Evolutionary conservation across 2,113 vertebrate genomes (phyloP), one percentile per base, ranked within the genome.

Genomic region (Piaya cayana): DNA sequence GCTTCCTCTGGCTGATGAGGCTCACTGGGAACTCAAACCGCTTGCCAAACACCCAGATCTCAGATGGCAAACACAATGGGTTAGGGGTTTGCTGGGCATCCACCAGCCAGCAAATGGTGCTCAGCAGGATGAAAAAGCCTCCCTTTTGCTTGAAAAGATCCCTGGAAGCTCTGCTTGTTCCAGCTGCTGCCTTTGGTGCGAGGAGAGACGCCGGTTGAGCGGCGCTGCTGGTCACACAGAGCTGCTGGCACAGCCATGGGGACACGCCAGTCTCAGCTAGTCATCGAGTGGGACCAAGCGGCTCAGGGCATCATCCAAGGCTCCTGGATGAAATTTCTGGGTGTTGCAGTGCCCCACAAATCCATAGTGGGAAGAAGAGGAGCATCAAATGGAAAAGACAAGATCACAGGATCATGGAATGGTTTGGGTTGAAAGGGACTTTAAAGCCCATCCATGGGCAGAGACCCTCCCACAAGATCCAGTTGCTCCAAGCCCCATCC

Each of bases 191-290:
- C 39, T 43, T 18, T 37, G 43, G 0, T 0, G 39, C 3, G 4
- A 36, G 55, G 55, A 42, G 50, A 14, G 37, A 20, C 1, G 17
- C 17, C 0, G 0, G 52, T 69, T 30, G 42, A 87, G 77, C 11
- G 3, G 15, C 1, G 2, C 80, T 70, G 47, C 32, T 0, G 2
- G 80, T 53, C 53, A 64, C 43, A 18, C 0, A 0, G 59, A 42
- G 70, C 88, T 82, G 74, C 86, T 30, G 25, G n/a, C 13, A 34
- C 67, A 80, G 80, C 68, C 1, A 0, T 16, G 59, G 59, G 67
- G n/a, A 78, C 0, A 0, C 49, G 59, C 36, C 56, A 4, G 2
- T 50, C 55, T 58, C 53, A 55, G 34, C 27, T 0, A 0, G 64
- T 43, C 37, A 55, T 43, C 15, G 3, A 23, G 37, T 7, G 23